Evolutionary conservation across 1,140 invertebrate species (phyloP).

Genomic region (Sycophila sp.): DNA sequence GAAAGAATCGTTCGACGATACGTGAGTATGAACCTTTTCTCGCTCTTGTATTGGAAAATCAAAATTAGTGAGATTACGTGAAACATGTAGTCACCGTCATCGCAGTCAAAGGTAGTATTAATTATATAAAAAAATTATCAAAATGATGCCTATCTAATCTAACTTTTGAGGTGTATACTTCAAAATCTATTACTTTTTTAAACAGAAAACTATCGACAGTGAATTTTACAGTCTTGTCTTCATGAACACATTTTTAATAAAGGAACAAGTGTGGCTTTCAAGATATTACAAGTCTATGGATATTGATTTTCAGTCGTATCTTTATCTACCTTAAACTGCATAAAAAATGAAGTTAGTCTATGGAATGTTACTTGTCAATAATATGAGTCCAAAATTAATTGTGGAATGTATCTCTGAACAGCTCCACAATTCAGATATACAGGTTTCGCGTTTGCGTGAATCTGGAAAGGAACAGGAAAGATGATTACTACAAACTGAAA

Average conservation of each 20-base stretch:
- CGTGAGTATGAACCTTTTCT: conserved; percentile 24
- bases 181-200: too few relatives aligned
- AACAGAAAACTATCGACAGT: too few relatives aligned
- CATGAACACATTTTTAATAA: too few relatives aligned
- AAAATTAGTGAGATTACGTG: conserved; percentile 1
- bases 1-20: conserved; percentile 33
- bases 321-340: not conserved
- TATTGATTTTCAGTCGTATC: not conserved
- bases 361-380: conserved; percentile 21
- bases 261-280: too few relatives aligned
- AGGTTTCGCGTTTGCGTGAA: not conserved
- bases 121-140: not conserved
- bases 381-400: not conserved
- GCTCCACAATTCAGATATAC: too few relatives aligned
- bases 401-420: not conserved
- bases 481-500: too few relatives aligned
- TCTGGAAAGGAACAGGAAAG: not conserved
- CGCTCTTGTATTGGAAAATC: not conserved
- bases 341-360: not conserved
- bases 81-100: not conserved
- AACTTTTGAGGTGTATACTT: too few relatives aligned
- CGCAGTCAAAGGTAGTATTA: not conserved
- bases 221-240: too few relatives aligned
- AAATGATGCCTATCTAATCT: too few relatives aligned
- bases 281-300: not conserved